Conservation (phyloP, 1,140 invertebrate genomes). For the Eueides isabella region DNA sequence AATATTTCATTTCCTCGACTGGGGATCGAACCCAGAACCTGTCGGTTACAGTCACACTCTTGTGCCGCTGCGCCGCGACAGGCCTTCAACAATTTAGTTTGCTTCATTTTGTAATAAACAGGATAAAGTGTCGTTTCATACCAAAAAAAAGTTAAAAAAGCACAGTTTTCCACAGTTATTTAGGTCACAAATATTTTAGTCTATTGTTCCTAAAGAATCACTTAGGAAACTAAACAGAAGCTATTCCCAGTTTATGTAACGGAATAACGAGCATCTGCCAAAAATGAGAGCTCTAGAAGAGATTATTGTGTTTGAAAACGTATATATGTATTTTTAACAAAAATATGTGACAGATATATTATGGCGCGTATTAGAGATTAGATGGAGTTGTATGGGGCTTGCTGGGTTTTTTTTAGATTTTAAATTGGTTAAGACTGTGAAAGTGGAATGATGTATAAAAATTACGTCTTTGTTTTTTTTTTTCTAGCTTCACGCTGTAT, state of each 20-base stretch:
- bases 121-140: too few relatives aligned
- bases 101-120: too few relatives aligned
- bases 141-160: neutral
- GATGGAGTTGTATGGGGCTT: neutral
- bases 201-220: slow-evolving; percentile 12
- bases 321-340: slow-evolving; percentile 24
- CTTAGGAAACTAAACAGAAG: slow-evolving; percentile 9
- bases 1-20: too few relatives aligned
- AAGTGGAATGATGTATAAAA: too few relatives aligned
- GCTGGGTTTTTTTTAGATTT: neutral
- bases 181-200: slow-evolving; percentile 8
- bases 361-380: slow-evolving; percentile 19
- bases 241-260: slow-evolving; percentile 16
- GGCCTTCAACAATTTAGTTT: too few relatives aligned
- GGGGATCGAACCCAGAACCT: too few relatives aligned
- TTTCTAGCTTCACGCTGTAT: too few relatives aligned
- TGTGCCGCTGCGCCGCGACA: too few relatives aligned
- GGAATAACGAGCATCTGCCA: slow-evolving; percentile 16
- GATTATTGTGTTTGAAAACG: slow-evolving; percentile 17
- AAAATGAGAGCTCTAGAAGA: slow-evolving; percentile 9
- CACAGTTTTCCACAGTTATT: neutral
- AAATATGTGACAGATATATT: slow-evolving; percentile 27
- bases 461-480: too few relatives aligned
- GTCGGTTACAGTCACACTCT: too few relatives aligned
- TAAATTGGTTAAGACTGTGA: neutral